Base-by-base conservation (phyloP, 2,113 vertebrate genomes). In the Genyomyrus donnyi region DNA sequence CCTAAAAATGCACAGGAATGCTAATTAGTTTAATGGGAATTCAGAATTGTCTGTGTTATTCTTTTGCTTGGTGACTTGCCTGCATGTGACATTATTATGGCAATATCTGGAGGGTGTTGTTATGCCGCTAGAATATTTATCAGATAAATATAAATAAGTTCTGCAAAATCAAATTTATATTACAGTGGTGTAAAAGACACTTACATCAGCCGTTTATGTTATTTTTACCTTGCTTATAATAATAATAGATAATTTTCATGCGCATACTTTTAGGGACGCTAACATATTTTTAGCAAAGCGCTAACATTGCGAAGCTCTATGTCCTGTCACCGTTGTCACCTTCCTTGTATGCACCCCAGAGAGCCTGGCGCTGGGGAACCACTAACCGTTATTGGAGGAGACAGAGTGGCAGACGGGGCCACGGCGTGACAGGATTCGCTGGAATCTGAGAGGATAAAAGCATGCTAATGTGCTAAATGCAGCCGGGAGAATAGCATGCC, bases 381-480 rank as follows among this genome's bases (percentile, higher is more conserved):
- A 46, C 52, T 66, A 66, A 88, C 39, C 52, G 24, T 66, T 87
- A 87, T 35, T 87, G 50, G 49, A 53, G 85, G 49, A 17, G 85
- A 87, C 50, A 87, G 49, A 35, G 24, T 6, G 85, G 85, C 49
- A 87, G 85, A 35, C 85, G 27, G 50, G 31, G 83, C 24, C 45
- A 0, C 3, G 48, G 49, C 13, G 48, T n/a, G 49, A 66, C 87
- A 48, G 52, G 19, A 13, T 39, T 88, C 87, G 19, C 31, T 5
- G 52, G 19, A 88, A 66, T 42, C 53, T 45, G 87, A 62, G 52
- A 45, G 87, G 53, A 56, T 88, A 39, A 42, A 39, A 66, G 53
- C 53, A 62, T 15, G 52, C 35, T 88, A 88, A 88, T 45, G 87
- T 88, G 87, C 53, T 66, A 88, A 62, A 45, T 62, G 53, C 56